Base-by-base conservation (phyloP, 2,113 vertebrate species). In the Sigmodon hispidus region DNA sequence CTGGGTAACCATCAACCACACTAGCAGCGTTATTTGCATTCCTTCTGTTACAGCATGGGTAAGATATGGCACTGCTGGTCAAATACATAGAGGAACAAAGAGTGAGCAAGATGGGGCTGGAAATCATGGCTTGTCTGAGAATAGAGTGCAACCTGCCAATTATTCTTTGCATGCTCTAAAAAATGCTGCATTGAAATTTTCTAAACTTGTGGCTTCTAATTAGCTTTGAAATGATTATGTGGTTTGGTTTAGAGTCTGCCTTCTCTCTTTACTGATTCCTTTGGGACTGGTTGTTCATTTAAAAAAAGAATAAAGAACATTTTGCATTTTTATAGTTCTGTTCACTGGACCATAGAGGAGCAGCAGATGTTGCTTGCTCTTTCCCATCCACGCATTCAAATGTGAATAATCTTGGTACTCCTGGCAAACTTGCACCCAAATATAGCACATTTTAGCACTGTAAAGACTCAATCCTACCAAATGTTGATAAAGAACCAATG, bases 291-390 rank as follows among this genome's bases (percentile, higher is more conserved):
- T 77, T 97, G 94, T 97, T 97, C 91, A 96, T 96, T 91, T 36
- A 48, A 65, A 80, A 91, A 94, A 81, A 43, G 43, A 80, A 91
- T 86, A 76, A 83, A 93, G 65, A 97, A 97, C 89, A 96, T 83
- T 97, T 95, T 97, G 90, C 91, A 96, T 96, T 97, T 97, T 96
- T 95, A 92, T 92, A 85, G 70, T 94, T 96, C 93, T 97, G 93
- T 93, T 80, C 89, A 34, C 90, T 92, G 94, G 96, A 94, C 95
- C 92, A n/a, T 83, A 73, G 94, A 93, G 91, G 85, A 88, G 81
- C 91, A 96, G 93, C 97, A 98, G 97, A 96, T 98, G 96, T 96
- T 96, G 65, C 91, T 92, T 91, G 45, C 50, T 26, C 87, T 84
- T 70, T 90, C 43, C 90, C 73, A 50, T 94, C 96, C 80, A 92